Percentiles rank a stretch among this genome's conserved stretches.
These are phyloP conservation scores for Drosophila parvula DNA, from an alignment of 1,140 invertebrate species.

Conservation along the genomic window DNA sequence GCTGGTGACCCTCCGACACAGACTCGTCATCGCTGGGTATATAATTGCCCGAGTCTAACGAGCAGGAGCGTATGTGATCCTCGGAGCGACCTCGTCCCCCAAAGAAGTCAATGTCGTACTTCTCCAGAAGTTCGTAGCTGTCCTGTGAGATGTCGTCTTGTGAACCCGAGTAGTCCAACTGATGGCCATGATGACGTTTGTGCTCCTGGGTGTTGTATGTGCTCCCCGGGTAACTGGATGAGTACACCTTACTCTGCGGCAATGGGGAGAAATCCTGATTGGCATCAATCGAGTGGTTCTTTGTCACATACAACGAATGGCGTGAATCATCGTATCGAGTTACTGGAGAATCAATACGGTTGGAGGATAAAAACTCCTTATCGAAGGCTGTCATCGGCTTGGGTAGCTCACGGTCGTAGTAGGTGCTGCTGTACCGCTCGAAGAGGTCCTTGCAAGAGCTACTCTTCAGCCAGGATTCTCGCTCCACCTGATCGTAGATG, in stretches of 20 bases:
- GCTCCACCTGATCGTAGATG: slow-evolving; percentile 81
- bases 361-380: slow-evolving; percentile 81
- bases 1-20: slow-evolving; percentile 84
- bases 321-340: slow-evolving; percentile 91
- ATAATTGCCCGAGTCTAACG: slow-evolving; percentile 89
- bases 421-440: slow-evolving; percentile 64
- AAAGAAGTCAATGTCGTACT: slow-evolving; percentile 88
- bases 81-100: slow-evolving; percentile 79
- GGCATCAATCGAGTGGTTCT: slow-evolving; percentile 82
- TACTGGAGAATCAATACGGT: slow-evolving; percentile 88
- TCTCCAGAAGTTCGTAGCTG: slow-evolving; percentile 93
- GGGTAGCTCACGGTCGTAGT: slow-evolving; percentile 66
- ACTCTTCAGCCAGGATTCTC: slow-evolving; percentile 88
- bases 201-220: slow-evolving; percentile 85
- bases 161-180: slow-evolving; percentile 87
- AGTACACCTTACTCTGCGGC: slow-evolving; percentile 88
- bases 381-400: slow-evolving; percentile 81
- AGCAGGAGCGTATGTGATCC: slow-evolving; percentile 87
- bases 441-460: slow-evolving; percentile 91
- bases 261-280: slow-evolving; percentile 78
- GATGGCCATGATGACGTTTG: slow-evolving; percentile 87
- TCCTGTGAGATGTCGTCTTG: slow-evolving; percentile 95
- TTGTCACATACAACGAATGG: slow-evolving; percentile 85
- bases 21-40: slow-evolving; percentile 88
- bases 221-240: slow-evolving; percentile 93